phyloP scores from a whole-genome alignment of 2,888 invertebrate genomes.

The Parnassius smintheus region DNA sequence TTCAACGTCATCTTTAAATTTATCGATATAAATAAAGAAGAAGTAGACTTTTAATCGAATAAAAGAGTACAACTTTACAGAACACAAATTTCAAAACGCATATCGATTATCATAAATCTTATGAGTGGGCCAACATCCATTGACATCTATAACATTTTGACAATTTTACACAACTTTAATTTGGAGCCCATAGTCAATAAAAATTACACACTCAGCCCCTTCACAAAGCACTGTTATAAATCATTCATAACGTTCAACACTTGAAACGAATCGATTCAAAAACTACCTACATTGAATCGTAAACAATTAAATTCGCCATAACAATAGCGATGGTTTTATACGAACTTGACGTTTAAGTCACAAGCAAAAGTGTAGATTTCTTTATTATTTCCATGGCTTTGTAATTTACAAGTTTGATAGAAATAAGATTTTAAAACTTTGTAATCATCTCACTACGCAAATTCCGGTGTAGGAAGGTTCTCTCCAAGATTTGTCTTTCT shows the following conservation, averaged over 20 bases:
- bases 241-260: constrained; percentile 73
- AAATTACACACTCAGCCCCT: constrained; percentile 37
- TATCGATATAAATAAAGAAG: too few species aligned
- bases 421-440: too few species aligned
- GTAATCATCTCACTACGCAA: too few species aligned
- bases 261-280: constrained; percentile 65
- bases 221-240: constrained; percentile 62
- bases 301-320: constrained; percentile 73
- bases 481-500: too few species aligned
- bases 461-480: too few species aligned
- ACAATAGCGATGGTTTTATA: constrained; percentile 53
- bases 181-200: constrained; percentile 44
- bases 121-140: constrained; percentile 45
- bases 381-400: too few species aligned
- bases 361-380: constrained; percentile 17
- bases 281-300: constrained; percentile 71
- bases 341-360: constrained; percentile 36
- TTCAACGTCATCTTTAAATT: too few species aligned
- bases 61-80: too few species aligned
- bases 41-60: too few species aligned
- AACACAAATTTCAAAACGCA: too few species aligned
- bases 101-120: constrained; percentile 6
- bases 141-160: constrained; percentile 57
- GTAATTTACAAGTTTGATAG: too few species aligned
- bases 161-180: constrained; percentile 41